A percentile compares a stretch with the other conserved stretches of the same genome.
These are phyloP conservation scores for Parus major DNA, from an alignment of 2,113 vertebrate species.

Conservation along the genomic window DNA sequence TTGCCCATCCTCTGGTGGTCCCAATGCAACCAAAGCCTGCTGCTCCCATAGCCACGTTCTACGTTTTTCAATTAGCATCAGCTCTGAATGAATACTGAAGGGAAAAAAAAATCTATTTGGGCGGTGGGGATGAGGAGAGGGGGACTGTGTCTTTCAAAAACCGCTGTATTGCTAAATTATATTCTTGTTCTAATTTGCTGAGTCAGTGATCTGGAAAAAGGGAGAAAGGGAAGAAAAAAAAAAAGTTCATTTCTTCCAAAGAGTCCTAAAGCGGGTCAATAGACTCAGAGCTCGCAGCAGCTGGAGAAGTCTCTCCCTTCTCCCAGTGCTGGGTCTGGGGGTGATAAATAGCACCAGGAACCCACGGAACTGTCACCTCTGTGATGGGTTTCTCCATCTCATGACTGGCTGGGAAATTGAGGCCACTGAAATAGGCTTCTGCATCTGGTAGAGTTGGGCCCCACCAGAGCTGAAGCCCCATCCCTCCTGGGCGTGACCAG, in stretches of 20 bases:
- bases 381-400: not conserved
- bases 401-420: not conserved
- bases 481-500: not conserved
- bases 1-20: not conserved
- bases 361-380: not conserved
- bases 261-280: constrained; percentile 65
- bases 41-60: not conserved
- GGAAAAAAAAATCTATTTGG: constrained; percentile 40
- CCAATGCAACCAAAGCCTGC: not conserved
- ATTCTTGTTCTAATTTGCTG: constrained; percentile 74
- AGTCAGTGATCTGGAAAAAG: constrained; percentile 74
- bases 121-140: constrained; percentile 26
- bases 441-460: not conserved
- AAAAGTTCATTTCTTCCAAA: constrained; percentile 62
- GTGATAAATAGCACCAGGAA: not conserved
- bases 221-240: constrained; percentile 42
- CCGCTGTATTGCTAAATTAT: constrained; percentile 72
- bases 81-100: constrained; percentile 51
- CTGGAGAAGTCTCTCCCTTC: not conserved
- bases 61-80: constrained; percentile 59
- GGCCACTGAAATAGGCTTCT: not conserved
- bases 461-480: not conserved
- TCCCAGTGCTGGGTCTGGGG: accelerated
- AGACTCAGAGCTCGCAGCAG: not conserved
- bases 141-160: constrained; percentile 62